Base-by-base conservation (phyloP, 2,797 vertebrate species). In the Centropyge bicolor region DNA sequence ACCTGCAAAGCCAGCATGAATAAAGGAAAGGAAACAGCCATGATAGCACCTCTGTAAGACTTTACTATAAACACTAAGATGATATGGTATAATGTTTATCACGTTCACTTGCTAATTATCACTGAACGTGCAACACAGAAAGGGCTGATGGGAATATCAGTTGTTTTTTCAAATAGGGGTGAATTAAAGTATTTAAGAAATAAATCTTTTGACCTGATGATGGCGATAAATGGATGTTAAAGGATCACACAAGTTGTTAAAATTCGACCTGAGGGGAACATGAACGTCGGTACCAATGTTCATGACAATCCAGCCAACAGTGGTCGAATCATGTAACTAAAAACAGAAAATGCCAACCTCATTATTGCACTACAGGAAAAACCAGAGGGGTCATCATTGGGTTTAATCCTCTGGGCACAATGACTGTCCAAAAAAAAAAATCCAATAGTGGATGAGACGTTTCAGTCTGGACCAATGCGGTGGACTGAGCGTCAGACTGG, bases 271-370 rank as follows among this genome's bases (percentile, higher is more conserved):
- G n/a, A 40, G 24, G 36, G 51, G 4, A 4, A 22, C 14, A 52
- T 40, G 0, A 60, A 27, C 8, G 4, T 40, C 1, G 17, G n/a
- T n/a, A 36, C n/a, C 27, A 60, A 64, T 57, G 24, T 70, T 55
- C 3, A 62, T 64, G 17, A n/a, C n/a, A 14, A 56, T 43, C 65
- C 6, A 62, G 54, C 41, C 5, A 24, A 46, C 0, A 11, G n/a
- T 12, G n/a, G 20, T 8, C 4, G 12, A 74, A 22, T 52, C 6
- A n/a, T 65, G 49, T 63, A 3, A 27, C 9, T 19, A 27, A 55
- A 63, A 69, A 64, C 40, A 22, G 11, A 56, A 59, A 41, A 65
- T 36, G 20, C 22, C 22, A 66, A 69, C 22, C 10, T 70, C 5
- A 12, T 45, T 20, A 22, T 22, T 9, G 10, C 1, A 7, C 22